Base-by-base conservation (phyloP, 2,888 invertebrate species). In the Melieria omissa region DNA sequence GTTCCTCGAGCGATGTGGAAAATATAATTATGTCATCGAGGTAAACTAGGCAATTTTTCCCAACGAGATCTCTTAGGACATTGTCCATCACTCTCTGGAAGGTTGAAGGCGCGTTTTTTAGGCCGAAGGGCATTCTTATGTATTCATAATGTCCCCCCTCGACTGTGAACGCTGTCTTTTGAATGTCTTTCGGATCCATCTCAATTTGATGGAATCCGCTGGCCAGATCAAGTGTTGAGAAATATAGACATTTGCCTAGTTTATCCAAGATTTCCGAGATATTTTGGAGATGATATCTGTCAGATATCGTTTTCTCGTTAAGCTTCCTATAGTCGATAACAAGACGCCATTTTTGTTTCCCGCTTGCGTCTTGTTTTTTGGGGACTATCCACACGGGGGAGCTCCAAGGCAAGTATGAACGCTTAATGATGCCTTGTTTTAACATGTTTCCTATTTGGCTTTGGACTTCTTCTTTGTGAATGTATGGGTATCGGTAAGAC, bases 381-480 rank as follows among this genome's bases (percentile, higher is more conserved):
- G 44, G 16, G 12, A 58, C 41, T 58, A 58, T n/a, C 16, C 9
- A 52, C 12, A 52, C 5, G 12, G 7, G 9, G 52, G 9, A 47
- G 62, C 57, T 62, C 65, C 71, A 71, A 47, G 70, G 61, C 12
- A 47, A 72, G 41, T 62, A 69, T 2, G 62, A 70, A 14, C 5
- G 65, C n/a, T 45, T 60, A 16, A 70, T 73, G n/a, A 70, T 73
- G 41, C 62, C 57, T 14, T 73, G 70, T 4, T 65, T 47, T 58
- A 73, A 9, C 73, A 75, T 73, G 45, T 69, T 58, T 4, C 47
- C 29, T 55, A 79, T 80, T 74, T 83, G 80, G 14, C 42, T 70
- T 44, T 73, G 5, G 4, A 81, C 78, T 74, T 81, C 79, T 44
- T 74, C 57, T 73, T 77, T 78, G 64, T 81, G 80, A 4, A 79